phyloP scores from a whole-genome alignment of 1,140 invertebrate species.

The Cydia strobilella region DNA sequence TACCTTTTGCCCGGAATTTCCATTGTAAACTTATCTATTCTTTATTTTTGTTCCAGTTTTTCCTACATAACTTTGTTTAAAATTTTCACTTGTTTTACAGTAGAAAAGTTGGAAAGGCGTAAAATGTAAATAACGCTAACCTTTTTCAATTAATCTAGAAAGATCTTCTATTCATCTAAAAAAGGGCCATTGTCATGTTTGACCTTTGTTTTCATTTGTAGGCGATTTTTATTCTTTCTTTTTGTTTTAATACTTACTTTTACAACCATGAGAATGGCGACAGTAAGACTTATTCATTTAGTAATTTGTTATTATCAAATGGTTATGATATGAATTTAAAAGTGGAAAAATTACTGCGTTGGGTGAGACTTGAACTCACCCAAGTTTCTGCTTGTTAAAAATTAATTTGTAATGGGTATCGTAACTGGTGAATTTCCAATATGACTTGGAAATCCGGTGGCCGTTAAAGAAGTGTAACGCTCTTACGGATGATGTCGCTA shows the following conservation, averaged over 20 bases:
- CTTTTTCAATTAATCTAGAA: constrained; percentile 6
- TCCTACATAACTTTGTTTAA: not conserved
- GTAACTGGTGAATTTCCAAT: no score
- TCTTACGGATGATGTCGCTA: no score
- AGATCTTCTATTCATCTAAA: not conserved
- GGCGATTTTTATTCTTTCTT: not conserved
- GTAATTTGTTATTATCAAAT: no score
- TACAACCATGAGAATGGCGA: no score
- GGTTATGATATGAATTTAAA: no score
- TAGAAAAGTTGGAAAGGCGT: not conserved
- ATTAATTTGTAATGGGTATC: no score
- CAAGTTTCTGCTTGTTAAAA: no score
- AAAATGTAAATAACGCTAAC: not conserved
- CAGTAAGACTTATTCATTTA: no score
- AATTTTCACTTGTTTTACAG: not conserved
- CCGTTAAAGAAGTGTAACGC: no score
- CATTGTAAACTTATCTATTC: not conserved
- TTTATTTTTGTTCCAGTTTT: not conserved
- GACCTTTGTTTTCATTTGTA: not conserved
- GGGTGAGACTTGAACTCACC: no score
- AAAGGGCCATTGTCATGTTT: not conserved
- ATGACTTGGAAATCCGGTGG: no score
- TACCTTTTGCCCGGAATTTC: not conserved
- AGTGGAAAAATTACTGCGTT: no score
- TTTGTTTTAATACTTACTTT: not conserved